phyloP scores from a whole-genome alignment of 1,140 invertebrate genomes.

The Wiebesia pumilae region DNA sequence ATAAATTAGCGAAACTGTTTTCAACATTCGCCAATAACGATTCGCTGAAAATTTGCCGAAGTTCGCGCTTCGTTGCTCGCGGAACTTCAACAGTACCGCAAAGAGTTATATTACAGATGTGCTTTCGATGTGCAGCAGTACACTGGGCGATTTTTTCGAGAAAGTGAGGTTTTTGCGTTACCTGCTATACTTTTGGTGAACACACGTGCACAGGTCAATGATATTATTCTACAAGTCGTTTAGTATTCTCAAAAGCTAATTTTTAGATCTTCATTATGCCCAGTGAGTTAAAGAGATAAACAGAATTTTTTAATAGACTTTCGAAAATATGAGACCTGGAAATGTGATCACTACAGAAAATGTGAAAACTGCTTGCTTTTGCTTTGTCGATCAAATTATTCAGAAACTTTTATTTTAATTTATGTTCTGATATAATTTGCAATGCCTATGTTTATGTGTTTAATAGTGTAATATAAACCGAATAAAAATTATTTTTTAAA shows the following conservation, averaged over 20 bases:
- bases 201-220: background rate
- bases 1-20: background rate
- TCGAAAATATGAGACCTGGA: background rate
- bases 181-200: background rate
- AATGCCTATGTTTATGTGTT: too few species aligned
- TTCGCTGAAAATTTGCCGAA: background rate
- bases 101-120: slow-evolving; percentile 40
- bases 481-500: too few species aligned
- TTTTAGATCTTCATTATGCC: background rate
- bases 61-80: slow-evolving; percentile 9
- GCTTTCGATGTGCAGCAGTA: slow-evolving; percentile 2
- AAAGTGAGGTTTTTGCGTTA: slow-evolving; percentile 30
- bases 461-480: too few species aligned
- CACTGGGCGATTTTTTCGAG: slow-evolving; percentile 10
- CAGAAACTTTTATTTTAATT: too few species aligned
- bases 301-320: background rate
- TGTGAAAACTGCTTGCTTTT: too few species aligned
- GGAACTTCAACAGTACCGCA: background rate
- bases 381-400: too few species aligned
- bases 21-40: background rate
- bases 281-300: background rate
- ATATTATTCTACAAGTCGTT: background rate
- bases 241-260: background rate
- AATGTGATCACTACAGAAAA: too few species aligned
- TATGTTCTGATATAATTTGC: too few species aligned